Conservation (phyloP, 1,140 invertebrate species). For the Orius insidiosus region DNA sequence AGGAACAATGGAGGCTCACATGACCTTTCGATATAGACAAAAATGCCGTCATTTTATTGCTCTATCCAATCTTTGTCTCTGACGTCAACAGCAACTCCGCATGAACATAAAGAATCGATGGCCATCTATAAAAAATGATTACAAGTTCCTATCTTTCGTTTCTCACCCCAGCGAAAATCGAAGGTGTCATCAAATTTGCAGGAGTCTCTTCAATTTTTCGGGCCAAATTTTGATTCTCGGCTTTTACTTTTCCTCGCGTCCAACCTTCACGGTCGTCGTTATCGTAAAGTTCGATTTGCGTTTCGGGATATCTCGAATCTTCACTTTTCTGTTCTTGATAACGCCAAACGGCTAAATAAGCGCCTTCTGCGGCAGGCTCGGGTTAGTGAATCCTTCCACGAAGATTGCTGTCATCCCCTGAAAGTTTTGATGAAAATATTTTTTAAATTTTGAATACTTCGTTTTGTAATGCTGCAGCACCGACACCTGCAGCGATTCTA, state of each 20-base stretch:
- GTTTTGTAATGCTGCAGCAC: conserved; percentile 35
- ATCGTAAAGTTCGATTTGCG: conserved; percentile 31
- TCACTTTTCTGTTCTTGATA: conserved; percentile 48
- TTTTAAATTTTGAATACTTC: conserved; percentile 22
- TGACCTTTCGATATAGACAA: conserved; percentile 35
- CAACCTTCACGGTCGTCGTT: conserved; percentile 36
- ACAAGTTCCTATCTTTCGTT: background rate
- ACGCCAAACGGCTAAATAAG: conserved; percentile 37
- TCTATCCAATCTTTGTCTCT: conserved; percentile 32
- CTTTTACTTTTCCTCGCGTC: conserved; percentile 51
- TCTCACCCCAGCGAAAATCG: conserved; percentile 39
- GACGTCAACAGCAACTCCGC: conserved; percentile 23
- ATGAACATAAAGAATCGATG: conserved; percentile 19
- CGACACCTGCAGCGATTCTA: conserved; percentile 36
- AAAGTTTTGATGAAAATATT: background rate
- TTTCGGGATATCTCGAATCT: conserved; percentile 32
- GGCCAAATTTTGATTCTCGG: conserved; percentile 68
- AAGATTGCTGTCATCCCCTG: conserved; percentile 30
- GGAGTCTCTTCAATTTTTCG: conserved; percentile 61
- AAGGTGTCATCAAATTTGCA: conserved; percentile 70
- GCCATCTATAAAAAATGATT: conserved; percentile 25
- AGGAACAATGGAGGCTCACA: conserved; percentile 34
- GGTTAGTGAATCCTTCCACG: conserved; percentile 51
- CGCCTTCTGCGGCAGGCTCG: conserved; percentile 57
- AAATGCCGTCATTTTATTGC: conserved; percentile 36